Percentiles rank a stretch among this genome's conserved stretches.
Conservation (phyloP, 2,113 vertebrate species). For the Struthidea cinerea region DNA sequence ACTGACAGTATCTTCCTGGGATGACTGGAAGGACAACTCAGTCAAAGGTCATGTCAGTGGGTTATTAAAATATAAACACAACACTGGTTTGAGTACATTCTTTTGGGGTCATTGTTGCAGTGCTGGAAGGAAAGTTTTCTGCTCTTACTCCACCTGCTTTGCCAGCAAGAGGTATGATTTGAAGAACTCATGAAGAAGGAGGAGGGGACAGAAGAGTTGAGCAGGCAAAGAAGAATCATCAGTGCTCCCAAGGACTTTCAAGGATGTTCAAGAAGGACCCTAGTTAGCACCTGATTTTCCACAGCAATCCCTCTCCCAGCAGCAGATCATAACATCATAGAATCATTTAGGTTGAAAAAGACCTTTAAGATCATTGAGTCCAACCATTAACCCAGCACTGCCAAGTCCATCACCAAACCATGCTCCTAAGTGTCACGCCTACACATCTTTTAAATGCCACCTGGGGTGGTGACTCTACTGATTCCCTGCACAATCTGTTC, state of each 20-base stretch:
- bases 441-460: rapidly evolving
- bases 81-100: neutral
- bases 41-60: neutral
- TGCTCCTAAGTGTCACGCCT: neutral
- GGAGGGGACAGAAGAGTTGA: neutral
- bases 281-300: neutral
- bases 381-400: rapidly evolving
- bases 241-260: neutral
- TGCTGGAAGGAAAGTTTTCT: neutral
- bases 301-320: neutral
- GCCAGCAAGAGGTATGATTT: rapidly evolving
- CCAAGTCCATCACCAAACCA: neutral
- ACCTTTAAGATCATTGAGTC: rapidly evolving
- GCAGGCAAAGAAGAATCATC: neutral
- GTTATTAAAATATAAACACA: constrained; percentile 16
- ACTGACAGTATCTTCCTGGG: neutral
- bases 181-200: neutral
- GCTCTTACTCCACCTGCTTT: neutral
- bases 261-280: neutral
- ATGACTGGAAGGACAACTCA: neutral
- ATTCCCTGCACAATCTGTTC: neutral
- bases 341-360: neutral
- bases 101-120: neutral
- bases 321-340: neutral
- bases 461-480: neutral